Evolutionary conservation across 2,888 invertebrate species (phyloP), one percentile per base, ranked within the genome.

Genomic region (Epirrita christyi): DNA sequence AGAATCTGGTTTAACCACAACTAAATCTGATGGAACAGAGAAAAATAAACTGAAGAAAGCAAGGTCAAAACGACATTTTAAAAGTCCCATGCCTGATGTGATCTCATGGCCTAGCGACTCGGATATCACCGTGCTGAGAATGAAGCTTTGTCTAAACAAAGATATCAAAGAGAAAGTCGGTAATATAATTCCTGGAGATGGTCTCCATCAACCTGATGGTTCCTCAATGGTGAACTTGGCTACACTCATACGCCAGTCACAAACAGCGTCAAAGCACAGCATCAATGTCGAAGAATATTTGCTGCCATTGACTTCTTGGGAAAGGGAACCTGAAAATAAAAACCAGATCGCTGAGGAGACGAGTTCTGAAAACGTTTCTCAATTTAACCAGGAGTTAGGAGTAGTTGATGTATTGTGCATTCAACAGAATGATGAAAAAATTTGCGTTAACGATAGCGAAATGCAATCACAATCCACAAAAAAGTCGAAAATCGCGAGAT

Each of bases 221-320:
- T 93, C 92, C 0, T 94, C 94, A 0, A 87, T 94, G 85, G 86
- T 93, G 0, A 94, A 94, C 76, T 78, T 94, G 55, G 94, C 93
- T 6, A 94, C 94, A 4, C 76, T 94, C 13, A 89, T 94, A 50
- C 76, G 85, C 4, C 86, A 87, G 37, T 82, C 87, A 0, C 82
- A 82, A 58, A 73, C 83, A 6, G 79, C 77, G 14, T 90, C 88
- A 0, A 88, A 89, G 64, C 83, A 84, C 43, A 85, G 81, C 66
- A 64, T 86, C 11, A 59, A 59, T 10, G 67, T 83, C n/a, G 85
- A 89, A 55, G 93, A 93, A 70, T 93, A 91, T 70, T 76, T 94
- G 40, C 77, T 94, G 14, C 93, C 94, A 0, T 66, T 94, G 27
- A 91, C 93, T 8, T 94, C 94, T 9, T 94, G 94, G 94, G 93